Evolutionary conservation across 2,888 invertebrate species (phyloP), one percentile per base, ranked within the genome.

Genomic region (Tiliacea citrago): DNA sequence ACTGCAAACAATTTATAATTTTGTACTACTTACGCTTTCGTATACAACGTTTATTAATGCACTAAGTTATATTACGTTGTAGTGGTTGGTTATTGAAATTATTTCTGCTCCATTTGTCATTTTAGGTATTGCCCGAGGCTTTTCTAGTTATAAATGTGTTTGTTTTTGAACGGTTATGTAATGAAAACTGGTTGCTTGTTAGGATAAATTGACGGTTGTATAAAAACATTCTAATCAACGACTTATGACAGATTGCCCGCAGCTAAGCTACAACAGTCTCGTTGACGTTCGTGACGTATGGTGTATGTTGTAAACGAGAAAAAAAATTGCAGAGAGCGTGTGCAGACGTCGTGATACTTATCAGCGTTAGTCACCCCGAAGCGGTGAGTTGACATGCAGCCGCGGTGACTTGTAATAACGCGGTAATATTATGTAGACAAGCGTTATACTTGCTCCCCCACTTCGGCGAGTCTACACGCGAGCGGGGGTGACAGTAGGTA

Each of bases 351-450:
- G 51, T 66, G 49, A 62, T 39, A 68, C 81, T 83, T 79, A 87
- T 87, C 79, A 85, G 62, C 61, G 51, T 81, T 73, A 75, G 71
- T 81, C 85, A 88, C 79, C 80, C 82, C 66, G 76, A 79, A 81
- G 80, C 84, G 79, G 75, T 76, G 82, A 84, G 82, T 69, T 86
- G 85, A 82, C 89, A 82, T 82, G 78, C 77, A 81, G 80, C 77
- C 85, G 77, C 76, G 85, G 82, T 88, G 86, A 89, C 88, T 86
- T 90, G 91, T 93, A 92, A 93, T 92, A 93, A 92, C 90, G 88
- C 84, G 87, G 91, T 93, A 93, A 92, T 92, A 89, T 91, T 90
- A 91, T 91, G 93, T 93, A 92, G 92, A 94, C 92, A 93, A 93
- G 93, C 91, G 90, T 92, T 92, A 90, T 87, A 88, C 91, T 86